phyloP scores from a whole-genome alignment of 1,140 invertebrate genomes.

The Venturia canescens region DNA sequence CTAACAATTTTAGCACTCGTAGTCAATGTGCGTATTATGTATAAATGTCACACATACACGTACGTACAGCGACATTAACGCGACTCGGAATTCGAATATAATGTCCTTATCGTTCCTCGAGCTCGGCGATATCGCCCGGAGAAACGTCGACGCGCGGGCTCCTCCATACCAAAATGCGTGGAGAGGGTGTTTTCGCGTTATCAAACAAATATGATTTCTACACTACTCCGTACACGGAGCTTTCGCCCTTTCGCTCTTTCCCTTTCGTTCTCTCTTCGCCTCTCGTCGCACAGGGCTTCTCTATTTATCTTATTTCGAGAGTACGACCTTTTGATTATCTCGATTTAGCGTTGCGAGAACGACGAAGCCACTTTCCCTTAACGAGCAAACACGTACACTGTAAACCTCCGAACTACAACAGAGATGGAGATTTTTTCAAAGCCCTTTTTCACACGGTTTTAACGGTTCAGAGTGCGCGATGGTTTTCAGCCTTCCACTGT shows the following conservation, averaged over 20 bases:
- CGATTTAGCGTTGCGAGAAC: not conserved
- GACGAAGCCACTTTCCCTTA: not conserved
- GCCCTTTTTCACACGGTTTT: too few species aligned
- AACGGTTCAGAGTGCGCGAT: too few species aligned
- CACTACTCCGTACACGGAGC: not conserved
- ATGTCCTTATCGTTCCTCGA: constrained; percentile 10
- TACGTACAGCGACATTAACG: not conserved
- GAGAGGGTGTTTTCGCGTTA: not conserved
- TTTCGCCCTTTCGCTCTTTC: not conserved
- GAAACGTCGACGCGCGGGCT: not conserved
- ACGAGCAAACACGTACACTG: too few species aligned
- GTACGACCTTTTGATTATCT: not conserved
- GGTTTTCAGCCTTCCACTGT: too few species aligned
- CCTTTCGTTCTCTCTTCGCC: not conserved
- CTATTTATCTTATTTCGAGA: not conserved
- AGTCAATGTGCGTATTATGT: not conserved
- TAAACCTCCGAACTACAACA: too few species aligned
- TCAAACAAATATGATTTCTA: constrained; percentile 17
- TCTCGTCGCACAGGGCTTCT: not conserved
- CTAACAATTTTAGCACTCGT: constrained; percentile 4
- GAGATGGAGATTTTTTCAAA: too few species aligned
- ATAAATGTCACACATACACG: not conserved
- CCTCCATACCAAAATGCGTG: not conserved
- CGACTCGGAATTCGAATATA: constrained; percentile 10
- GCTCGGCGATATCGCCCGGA: not conserved